phyloP scores from a whole-genome alignment of 2,113 vertebrate species.

The Gymnocephalus cernua region DNA sequence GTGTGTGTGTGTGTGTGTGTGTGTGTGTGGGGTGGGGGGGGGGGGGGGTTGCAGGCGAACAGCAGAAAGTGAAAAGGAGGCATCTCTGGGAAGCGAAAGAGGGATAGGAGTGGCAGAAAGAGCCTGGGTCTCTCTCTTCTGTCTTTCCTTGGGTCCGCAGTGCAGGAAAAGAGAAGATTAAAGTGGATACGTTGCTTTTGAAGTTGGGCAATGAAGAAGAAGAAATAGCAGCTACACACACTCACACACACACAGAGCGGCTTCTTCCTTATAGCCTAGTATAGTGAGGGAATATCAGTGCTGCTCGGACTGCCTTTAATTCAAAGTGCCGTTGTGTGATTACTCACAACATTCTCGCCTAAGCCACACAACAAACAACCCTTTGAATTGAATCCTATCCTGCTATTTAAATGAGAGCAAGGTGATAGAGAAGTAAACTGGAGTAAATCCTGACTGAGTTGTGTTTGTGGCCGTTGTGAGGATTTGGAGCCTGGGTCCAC shows the following conservation, averaged over 20 bases:
- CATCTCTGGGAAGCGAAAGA: constrained; percentile 30
- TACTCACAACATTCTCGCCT: constrained; percentile 49
- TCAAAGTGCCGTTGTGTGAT: constrained; percentile 67
- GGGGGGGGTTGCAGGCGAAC: too few species aligned
- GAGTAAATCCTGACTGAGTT: constrained; percentile 49
- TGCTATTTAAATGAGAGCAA: constrained; percentile 55
- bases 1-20: background rate
- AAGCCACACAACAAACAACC: constrained; percentile 5
- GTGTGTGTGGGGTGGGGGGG: background rate
- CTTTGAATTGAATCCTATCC: background rate
- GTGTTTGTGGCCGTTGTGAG: constrained; percentile 41
- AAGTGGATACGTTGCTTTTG: constrained; percentile 77
- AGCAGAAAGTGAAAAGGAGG: constrained; percentile 30
- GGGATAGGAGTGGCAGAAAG: constrained; percentile 61
- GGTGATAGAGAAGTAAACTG: constrained; percentile 56
- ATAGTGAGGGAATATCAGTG: constrained; percentile 71
- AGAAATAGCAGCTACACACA: constrained; percentile 45
- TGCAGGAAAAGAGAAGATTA: constrained; percentile 80
- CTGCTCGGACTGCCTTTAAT: constrained; percentile 67
- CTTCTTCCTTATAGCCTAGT: constrained; percentile 53
- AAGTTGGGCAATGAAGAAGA: constrained; percentile 74
- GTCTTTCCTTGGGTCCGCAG: constrained; percentile 73
- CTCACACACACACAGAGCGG: constrained; percentile 13
- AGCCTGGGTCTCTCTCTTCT: constrained; percentile 53
- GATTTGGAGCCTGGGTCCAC: constrained; percentile 60